Conservation (phyloP, 2,888 invertebrate genomes). For the Coenonympha glycerion region DNA sequence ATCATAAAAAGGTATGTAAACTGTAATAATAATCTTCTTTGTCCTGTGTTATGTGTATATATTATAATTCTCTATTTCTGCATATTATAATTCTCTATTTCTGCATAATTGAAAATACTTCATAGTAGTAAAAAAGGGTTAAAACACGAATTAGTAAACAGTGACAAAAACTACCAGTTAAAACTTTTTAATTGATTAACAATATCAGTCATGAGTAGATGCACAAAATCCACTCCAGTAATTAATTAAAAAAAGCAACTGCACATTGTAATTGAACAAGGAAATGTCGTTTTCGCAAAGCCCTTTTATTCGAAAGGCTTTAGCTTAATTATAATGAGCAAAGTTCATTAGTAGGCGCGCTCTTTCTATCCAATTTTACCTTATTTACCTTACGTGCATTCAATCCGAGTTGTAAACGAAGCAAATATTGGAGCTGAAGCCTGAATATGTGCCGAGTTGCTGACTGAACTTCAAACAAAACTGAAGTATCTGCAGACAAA, state of each 20-base stretch:
- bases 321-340: conserved; percentile 36
- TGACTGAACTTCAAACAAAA: not conserved
- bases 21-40: no score
- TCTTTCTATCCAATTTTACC: conserved; percentile 35
- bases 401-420: conserved; percentile 22
- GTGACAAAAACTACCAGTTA: not conserved
- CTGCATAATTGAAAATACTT: no score
- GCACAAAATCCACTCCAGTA: not conserved
- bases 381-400: conserved; percentile 27
- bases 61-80: no score
- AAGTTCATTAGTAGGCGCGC: conserved; percentile 36
- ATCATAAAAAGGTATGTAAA: no score
- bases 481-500: not conserved
- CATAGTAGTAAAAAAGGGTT: no score
- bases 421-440: conserved; percentile 12
- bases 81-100: no score
- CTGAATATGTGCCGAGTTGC: not conserved
- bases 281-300: conserved; percentile 24
- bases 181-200: not conserved
- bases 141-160: no score
- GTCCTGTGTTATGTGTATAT: no score
- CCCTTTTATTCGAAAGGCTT: conserved; percentile 30
- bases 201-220: not conserved
- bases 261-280: conserved; percentile 20
- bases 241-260: conserved; percentile 16